phyloP scores from a whole-genome alignment of 53 echinoderm and acorn worm genomes.

The Astropecten irregularis region DNA sequence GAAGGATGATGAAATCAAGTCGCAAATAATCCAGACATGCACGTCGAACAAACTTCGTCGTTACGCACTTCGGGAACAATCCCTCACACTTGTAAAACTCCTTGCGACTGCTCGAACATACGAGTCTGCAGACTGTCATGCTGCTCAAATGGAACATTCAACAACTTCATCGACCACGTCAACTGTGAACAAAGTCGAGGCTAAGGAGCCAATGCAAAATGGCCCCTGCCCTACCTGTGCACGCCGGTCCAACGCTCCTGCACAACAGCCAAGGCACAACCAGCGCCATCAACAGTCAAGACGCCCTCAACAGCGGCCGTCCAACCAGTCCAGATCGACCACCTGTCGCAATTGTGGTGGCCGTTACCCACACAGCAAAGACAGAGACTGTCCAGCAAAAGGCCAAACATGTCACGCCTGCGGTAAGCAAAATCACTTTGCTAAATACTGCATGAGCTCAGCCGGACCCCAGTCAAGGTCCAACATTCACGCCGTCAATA shows the following conservation, averaged over 20 bases:
- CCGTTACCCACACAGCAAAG: neutral
- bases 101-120: constrained; percentile 36
- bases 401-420: constrained; percentile 6
- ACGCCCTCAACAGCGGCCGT: neutral
- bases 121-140: constrained; percentile 33
- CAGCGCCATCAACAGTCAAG: neutral
- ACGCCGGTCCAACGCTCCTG: neutral
- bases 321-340: neutral
- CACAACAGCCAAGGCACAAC: constrained; percentile 20
- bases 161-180: constrained; percentile 5
- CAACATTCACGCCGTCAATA: neutral
- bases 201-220: neutral
- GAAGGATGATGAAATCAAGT: no score
- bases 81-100: neutral
- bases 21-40: constrained; percentile 27
- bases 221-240: neutral
- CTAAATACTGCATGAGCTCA: neutral
- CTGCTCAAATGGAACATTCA: constrained; percentile 9
- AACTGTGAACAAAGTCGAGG: constrained; percentile 10
- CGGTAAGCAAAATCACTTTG: neutral
- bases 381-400: constrained; percentile 25
- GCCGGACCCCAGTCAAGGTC: neutral
- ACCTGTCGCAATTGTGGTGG: constrained; percentile 48
- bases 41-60: constrained; percentile 20
- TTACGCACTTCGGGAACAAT: neutral